Conservation (phyloP, 2,113 vertebrate genomes). For the Oxygymnocypris stewartii region DNA sequence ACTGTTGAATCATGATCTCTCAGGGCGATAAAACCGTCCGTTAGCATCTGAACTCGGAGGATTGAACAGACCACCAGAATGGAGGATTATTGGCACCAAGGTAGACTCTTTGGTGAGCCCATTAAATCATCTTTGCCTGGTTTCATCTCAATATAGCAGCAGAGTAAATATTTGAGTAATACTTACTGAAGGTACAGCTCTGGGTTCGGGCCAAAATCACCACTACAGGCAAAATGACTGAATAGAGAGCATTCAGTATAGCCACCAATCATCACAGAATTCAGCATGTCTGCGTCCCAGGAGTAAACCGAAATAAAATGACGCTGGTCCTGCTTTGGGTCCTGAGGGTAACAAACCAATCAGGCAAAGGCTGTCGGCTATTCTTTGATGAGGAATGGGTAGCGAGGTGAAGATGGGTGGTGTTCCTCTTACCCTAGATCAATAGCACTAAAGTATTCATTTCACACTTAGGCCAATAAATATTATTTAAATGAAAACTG, state of each 20-base stretch:
- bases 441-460: constrained; percentile 19
- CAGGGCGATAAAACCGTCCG: constrained; percentile 68
- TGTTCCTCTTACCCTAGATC: not conserved
- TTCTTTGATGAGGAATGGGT: constrained; percentile 43
- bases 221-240: constrained; percentile 63
- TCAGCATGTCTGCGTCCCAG: constrained; percentile 37
- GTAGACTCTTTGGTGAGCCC: constrained; percentile 65
- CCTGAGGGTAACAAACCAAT: constrained; percentile 43
- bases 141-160: constrained; percentile 76
- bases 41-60: constrained; percentile 61
- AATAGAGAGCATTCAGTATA: constrained; percentile 71
- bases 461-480: constrained; percentile 22
- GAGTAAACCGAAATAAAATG: constrained; percentile 17
- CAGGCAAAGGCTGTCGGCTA: constrained; percentile 26
- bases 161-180: constrained; percentile 80
- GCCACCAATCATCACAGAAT: constrained; percentile 63
- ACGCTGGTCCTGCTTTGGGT: not conserved
- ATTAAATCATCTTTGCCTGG: constrained; percentile 76
- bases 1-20: constrained; percentile 70
- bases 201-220: constrained; percentile 70
- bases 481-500: constrained; percentile 3
- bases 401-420: not conserved
- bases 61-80: constrained; percentile 74
- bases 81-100: constrained; percentile 68
- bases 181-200: constrained; percentile 71